Percentiles rank a stretch among this genome's conserved stretches.
Conservation (phyloP, 1,140 invertebrate genomes). For the Hermetia illucens region DNA sequence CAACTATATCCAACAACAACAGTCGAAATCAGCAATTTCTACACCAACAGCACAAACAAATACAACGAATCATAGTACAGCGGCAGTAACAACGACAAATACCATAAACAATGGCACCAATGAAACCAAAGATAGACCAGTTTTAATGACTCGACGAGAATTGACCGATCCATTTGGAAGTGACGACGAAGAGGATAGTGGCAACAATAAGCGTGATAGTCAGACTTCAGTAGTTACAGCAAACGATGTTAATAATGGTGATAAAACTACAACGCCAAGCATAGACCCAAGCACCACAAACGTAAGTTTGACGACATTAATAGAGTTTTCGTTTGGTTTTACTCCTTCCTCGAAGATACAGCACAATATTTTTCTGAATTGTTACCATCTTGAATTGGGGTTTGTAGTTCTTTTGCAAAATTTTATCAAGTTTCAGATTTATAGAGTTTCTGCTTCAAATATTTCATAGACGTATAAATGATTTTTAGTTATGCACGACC, state of each 20-base stretch:
- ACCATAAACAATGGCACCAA: not conserved
- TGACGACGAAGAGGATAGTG: constrained; percentile 67
- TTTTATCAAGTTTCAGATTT: too few relatives aligned
- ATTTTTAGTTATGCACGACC: too few relatives aligned
- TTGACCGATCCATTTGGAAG: constrained; percentile 82
- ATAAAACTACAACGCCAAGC: constrained; percentile 10
- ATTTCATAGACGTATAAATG: too few relatives aligned
- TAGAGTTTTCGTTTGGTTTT: too few relatives aligned
- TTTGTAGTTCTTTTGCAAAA: too few relatives aligned
- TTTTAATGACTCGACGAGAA: constrained; percentile 74
- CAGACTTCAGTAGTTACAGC: constrained; percentile 3
- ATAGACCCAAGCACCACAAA: constrained; percentile 23
- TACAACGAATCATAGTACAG: not conserved
- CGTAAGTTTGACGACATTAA: constrained; percentile 26
- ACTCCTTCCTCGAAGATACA: too few relatives aligned
- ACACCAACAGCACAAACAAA: constrained; percentile 10
- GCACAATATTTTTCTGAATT: too few relatives aligned
- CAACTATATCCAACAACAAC: constrained; percentile 2
- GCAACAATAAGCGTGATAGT: not conserved
- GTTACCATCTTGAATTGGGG: too few relatives aligned
- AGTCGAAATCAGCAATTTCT: not conserved
- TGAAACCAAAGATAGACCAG: constrained; percentile 30
- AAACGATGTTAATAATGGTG: constrained; percentile 5
- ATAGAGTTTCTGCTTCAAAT: too few relatives aligned
- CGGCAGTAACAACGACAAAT: constrained; percentile 1